Conservation (phyloP, 2,113 vertebrate species). For the Eleginops maclovinus region DNA sequence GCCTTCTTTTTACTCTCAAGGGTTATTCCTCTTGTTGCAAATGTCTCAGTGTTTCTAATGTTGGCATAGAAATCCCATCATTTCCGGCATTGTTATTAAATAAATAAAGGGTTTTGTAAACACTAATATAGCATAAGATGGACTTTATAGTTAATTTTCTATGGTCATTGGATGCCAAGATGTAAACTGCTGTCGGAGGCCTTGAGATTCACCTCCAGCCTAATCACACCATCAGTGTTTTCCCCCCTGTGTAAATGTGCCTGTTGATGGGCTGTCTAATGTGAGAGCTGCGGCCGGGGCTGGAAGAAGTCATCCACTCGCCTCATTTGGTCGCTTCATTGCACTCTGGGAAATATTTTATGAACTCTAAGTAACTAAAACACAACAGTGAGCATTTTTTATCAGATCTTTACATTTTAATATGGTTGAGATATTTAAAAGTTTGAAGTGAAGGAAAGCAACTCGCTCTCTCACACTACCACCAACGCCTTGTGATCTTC, state of each 20-base stretch:
- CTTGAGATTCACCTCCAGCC: constrained; percentile 76
- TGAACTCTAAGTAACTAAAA: constrained; percentile 86
- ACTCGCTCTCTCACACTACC: constrained; percentile 46
- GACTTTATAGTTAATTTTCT: constrained; percentile 28
- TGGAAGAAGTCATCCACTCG: constrained; percentile 73
- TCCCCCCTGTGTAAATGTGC: constrained; percentile 71
- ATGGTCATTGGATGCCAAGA: constrained; percentile 50
- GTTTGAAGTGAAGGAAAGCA: constrained; percentile 61
- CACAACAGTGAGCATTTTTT: constrained; percentile 80
- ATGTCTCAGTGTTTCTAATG: constrained; percentile 30
- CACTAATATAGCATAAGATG: constrained; percentile 5
- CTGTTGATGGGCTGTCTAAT: constrained; percentile 79
- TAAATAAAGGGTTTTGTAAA: constrained; percentile 17
- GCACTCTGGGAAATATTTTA: constrained; percentile 85
- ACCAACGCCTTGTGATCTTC: not conserved
- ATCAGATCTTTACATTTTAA: constrained; percentile 82
- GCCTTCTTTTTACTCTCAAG: constrained; percentile 56
- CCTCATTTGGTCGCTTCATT: constrained; percentile 78
- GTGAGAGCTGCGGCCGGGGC: constrained; percentile 72
- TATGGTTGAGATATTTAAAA: constrained; percentile 77
- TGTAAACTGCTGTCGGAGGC: constrained; percentile 68
- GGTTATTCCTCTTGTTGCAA: constrained; percentile 35
- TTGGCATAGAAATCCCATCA: not conserved
- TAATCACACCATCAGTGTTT: constrained; percentile 77
- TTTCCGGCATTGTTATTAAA: constrained; percentile 1